Conservation (phyloP, 2,113 vertebrate genomes). For the Paradoxurus hermaphroditus region DNA sequence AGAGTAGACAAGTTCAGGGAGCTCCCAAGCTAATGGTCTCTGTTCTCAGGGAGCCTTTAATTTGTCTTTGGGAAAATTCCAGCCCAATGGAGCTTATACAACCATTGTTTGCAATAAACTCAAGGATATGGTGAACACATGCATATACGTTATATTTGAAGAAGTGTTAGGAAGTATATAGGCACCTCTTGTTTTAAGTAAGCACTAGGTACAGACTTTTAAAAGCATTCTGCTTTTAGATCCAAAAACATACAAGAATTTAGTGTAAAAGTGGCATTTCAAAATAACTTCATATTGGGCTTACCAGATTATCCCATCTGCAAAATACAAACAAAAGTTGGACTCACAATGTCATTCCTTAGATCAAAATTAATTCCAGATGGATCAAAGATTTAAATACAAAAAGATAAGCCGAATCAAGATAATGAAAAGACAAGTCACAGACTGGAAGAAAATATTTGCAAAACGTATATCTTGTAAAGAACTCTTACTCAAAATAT, state of each 20-base stretch:
- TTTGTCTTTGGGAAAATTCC: background rate
- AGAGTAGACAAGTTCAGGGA: background rate
- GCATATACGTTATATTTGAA: background rate
- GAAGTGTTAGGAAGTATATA: background rate
- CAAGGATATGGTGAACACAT: background rate
- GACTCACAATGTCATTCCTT: background rate
- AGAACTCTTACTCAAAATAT: background rate
- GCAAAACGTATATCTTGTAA: background rate
- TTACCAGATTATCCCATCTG: background rate
- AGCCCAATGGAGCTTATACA: background rate
- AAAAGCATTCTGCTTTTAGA: background rate
- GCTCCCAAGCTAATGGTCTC: background rate
- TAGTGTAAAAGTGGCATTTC: background rate
- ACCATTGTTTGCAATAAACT: background rate
- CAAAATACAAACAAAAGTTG: background rate
- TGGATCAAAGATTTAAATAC: background rate
- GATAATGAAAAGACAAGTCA: background rate
- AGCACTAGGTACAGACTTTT: background rate
- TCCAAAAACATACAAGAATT: background rate
- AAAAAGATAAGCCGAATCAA: background rate
- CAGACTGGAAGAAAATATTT: background rate
- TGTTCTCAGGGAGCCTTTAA: background rate
- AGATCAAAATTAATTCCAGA: slow-evolving; percentile 22
- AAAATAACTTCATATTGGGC: background rate
- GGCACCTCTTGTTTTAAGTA: background rate